A percentile compares a stretch with the other conserved stretches of the same genome.
Conservation (phyloP, 2,797 vertebrate species). For the Sciaenops ocellatus region DNA sequence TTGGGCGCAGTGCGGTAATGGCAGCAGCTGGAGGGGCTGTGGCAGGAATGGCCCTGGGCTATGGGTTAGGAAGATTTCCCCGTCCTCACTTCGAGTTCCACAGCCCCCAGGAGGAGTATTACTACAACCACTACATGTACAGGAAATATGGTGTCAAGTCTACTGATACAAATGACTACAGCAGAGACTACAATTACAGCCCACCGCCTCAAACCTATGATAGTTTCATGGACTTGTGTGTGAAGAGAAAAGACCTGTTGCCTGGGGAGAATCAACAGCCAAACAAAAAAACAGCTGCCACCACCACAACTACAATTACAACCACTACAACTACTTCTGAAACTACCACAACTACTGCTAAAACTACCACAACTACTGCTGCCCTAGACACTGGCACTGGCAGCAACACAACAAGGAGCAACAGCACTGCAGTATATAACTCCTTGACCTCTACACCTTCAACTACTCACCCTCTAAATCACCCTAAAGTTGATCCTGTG, state of each 20-base stretch:
- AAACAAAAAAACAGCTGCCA: background rate
- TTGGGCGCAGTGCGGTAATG: constrained; percentile 73
- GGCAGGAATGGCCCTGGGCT: constrained; percentile 82
- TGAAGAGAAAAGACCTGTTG: constrained; percentile 74
- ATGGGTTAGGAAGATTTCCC: constrained; percentile 80
- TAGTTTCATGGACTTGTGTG: constrained; percentile 73
- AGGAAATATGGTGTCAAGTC: constrained; percentile 67
- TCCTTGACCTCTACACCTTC: background rate
- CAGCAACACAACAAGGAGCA: constrained; percentile 34
- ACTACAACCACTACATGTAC: constrained; percentile 85
- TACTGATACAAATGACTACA: constrained; percentile 68
- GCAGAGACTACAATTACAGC: constrained; percentile 71
- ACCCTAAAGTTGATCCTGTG: background rate
- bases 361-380: background rate
- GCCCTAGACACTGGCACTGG: background rate
- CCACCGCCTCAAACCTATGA: constrained; percentile 58
- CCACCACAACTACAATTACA: background rate
- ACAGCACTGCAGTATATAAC: constrained; percentile 19
- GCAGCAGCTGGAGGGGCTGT: constrained; percentile 77
- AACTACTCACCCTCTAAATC: constrained; percentile 8
- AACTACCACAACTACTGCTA: background rate
- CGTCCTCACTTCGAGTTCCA: constrained; percentile 73
- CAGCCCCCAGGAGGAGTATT: constrained; percentile 72
- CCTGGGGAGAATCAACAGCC: constrained; percentile 37
- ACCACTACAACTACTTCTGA: background rate